Percentiles rank a stretch among this genome's conserved stretches.
These are phyloP conservation scores for Andrena bucephala DNA, from an alignment of 2,888 invertebrate species.

Conservation along the genomic window DNA sequence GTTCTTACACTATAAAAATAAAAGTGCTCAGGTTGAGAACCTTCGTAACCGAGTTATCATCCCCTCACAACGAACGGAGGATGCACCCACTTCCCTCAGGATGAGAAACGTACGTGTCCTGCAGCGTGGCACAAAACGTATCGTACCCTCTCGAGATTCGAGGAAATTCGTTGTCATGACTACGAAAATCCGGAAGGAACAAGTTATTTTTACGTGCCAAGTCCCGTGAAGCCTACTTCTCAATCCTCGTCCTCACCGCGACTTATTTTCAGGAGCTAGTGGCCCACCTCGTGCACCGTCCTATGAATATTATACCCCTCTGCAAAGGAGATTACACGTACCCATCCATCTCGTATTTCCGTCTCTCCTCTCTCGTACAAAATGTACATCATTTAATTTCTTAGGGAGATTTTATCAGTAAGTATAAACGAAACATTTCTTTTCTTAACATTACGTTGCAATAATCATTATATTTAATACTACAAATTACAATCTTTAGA, in stretches of 20 bases:
- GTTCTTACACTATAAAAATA: constrained; percentile 15
- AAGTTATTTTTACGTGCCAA: constrained; percentile 72
- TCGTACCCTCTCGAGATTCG: constrained; percentile 74
- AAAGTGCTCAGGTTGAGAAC: constrained; percentile 74
- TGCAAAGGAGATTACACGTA: neutral
- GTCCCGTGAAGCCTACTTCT: constrained; percentile 11
- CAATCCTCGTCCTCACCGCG: neutral
- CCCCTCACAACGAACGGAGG: constrained; percentile 75
- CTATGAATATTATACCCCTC: neutral
- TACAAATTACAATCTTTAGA: too few species aligned
- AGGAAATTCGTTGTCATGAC: constrained; percentile 78
- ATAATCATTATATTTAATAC: too few species aligned
- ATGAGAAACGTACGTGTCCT: constrained; percentile 77
- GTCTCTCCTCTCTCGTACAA: neutral
- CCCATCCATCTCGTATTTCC: neutral
- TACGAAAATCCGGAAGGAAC: constrained; percentile 68
- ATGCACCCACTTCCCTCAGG: constrained; percentile 79
- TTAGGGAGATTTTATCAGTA: too few species aligned
- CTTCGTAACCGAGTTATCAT: constrained; percentile 79
- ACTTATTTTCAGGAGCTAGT: neutral
- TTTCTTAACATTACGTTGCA: too few species aligned
- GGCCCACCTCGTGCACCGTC: neutral
- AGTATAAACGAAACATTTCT: too few species aligned
- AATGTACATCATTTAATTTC: too few species aligned
- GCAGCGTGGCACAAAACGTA: constrained; percentile 65